Base-by-base conservation (phyloP, 2,888 invertebrate species). In the Hyposoter dolosus region DNA sequence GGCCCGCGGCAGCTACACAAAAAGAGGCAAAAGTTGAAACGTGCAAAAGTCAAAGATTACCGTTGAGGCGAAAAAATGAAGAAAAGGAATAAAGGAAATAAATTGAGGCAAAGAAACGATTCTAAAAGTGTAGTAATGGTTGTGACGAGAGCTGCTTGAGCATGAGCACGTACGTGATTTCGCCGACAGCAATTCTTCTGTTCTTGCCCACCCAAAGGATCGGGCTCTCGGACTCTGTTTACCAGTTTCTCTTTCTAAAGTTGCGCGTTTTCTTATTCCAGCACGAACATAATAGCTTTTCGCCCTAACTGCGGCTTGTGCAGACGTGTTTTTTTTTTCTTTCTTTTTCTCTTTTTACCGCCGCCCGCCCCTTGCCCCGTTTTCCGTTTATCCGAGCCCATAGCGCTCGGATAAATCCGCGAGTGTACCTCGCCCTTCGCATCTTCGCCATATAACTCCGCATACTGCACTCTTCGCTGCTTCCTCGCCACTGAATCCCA, bases 151-250 rank as follows among this genome's bases (percentile, higher is more conserved):
- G 63, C 56, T n/a, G 68, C 84, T 89, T 85, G 82, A 83, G 86
- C 77, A 76, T 63, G 75, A 81, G 82, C 82, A 84, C 87, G 85
- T 76, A 86, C 76, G 77, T 83, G 86, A 91, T 90, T 91, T 90
- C 88, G 28, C 89, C 78, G 89, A 87, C 88, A 90, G 90, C 90
- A 91, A 89, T 88, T 88, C 87, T 88, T 87, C 86, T 87, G 87
- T 85, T 88, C 88, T 83, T 76, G 63, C 82, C 86, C 28, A 19
- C 45, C 66, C 63, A 19, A 7, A 32, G 10, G 1, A 65, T 65
- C 35, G 6, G 10, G 71, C 80, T 88, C 87, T 78, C 74, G 43
- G 56, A 47, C 47, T 28, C 50, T 19, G 9, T 68, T 63, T 56
- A 86, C 88, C 84, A 86, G 82, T 82, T 68, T 83, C 89, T 83